These are phyloP conservation scores for Callipepla squamata DNA, from an alignment of 2,113 vertebrate genomes.

Conservation along the genomic window DNA sequence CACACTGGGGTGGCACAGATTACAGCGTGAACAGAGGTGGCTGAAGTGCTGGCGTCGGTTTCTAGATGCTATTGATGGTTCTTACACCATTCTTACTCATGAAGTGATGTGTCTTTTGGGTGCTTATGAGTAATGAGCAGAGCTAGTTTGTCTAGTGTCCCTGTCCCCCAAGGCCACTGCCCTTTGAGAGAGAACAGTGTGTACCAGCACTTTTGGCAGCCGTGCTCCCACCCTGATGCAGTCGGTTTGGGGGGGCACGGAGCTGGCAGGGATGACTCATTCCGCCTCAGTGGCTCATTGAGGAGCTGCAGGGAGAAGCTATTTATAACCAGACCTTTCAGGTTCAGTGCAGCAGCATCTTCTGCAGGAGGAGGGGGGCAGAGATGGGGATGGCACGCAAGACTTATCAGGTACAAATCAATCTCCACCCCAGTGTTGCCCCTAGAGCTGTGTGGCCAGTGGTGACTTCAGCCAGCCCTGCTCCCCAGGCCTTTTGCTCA, in stretches of 20 bases:
- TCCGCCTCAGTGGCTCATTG: constrained; percentile 66
- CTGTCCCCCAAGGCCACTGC: constrained; percentile 51
- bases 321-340: constrained; percentile 74
- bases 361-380: neutral
- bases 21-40: neutral
- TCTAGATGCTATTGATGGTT: neutral
- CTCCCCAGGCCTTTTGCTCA: neutral
- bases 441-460: neutral
- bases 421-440: neutral
- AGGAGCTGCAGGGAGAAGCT: constrained; percentile 71
- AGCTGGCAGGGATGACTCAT: constrained; percentile 67
- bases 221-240: constrained; percentile 44
- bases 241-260: constrained; percentile 23
- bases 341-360: constrained; percentile 68
- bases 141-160: neutral
- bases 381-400: neutral
- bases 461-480: neutral
- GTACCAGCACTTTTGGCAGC: constrained; percentile 53
- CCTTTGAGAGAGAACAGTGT: constrained; percentile 58
- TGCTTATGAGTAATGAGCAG: constrained; percentile 4
- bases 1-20: neutral
- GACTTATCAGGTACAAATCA: neutral
- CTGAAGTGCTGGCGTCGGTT: neutral
- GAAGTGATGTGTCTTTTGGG: neutral
- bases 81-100: neutral